phyloP scores from a whole-genome alignment of 2,797 vertebrate species.

The Chiloscyllium punctatum region DNA sequence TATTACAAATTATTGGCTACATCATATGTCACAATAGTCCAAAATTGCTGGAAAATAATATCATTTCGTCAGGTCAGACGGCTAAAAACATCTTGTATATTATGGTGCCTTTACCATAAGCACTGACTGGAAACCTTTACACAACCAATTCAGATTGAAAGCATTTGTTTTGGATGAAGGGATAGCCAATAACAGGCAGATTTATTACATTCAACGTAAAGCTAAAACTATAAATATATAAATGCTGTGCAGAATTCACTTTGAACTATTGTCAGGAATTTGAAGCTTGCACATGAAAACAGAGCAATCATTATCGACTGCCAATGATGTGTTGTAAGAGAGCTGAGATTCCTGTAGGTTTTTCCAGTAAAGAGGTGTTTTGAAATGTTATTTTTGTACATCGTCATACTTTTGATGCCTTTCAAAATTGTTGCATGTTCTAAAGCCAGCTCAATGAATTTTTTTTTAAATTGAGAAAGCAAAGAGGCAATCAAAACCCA shows the following conservation, averaged over 20 bases:
- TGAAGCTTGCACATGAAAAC: background rate
- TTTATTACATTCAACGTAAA: background rate
- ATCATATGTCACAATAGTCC: background rate
- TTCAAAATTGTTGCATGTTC: background rate
- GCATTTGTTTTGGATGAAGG: background rate
- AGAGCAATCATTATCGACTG: background rate
- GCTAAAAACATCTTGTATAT: background rate
- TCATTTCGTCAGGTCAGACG: background rate
- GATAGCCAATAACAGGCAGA: background rate
- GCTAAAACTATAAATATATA: background rate
- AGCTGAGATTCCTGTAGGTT: background rate
- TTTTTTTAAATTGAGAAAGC: background rate
- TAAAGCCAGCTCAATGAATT: background rate
- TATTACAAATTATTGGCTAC: background rate
- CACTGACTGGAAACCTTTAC: background rate
- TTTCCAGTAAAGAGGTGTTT: background rate
- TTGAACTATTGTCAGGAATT: background rate
- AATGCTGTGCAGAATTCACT: background rate
- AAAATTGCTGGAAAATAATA: too few relatives aligned
- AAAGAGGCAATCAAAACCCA: background rate
- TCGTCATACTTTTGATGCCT: background rate
- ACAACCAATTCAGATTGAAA: background rate
- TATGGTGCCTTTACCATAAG: background rate
- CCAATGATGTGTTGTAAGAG: background rate
- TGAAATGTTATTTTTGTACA: background rate